A percentile compares a stretch with the other conserved stretches of the same genome.
Conservation (phyloP, 2,797 vertebrate species). For the Tadarida brasiliensis region DNA sequence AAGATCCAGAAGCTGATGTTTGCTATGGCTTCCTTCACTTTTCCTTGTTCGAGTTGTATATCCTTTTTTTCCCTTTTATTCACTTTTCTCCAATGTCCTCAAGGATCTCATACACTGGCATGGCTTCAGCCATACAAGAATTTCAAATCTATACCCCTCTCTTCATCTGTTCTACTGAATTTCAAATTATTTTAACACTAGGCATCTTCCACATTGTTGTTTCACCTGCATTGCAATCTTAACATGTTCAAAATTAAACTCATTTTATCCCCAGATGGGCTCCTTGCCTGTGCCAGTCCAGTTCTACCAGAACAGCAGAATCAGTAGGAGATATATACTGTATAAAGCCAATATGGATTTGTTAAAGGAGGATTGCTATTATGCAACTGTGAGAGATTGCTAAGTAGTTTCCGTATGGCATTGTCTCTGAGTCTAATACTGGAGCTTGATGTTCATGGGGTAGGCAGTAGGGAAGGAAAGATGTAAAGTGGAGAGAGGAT, state of each 20-base stretch:
- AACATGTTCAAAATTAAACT: background rate
- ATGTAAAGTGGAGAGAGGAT: background rate
- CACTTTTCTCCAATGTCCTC: background rate
- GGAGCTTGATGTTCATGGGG: background rate
- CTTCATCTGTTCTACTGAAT: background rate
- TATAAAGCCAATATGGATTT: background rate
- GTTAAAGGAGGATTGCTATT: background rate
- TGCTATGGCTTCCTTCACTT: conserved; percentile 8
- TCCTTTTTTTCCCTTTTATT: background rate
- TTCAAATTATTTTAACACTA: background rate
- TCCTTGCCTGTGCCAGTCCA: background rate
- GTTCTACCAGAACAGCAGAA: conserved; percentile 25
- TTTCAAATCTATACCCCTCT: background rate
- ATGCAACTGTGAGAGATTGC: background rate
- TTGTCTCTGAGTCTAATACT: background rate
- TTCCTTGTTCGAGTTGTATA: background rate
- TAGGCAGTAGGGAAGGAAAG: background rate
- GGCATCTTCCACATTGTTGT: background rate
- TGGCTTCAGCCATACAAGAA: background rate
- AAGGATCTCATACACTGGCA: background rate
- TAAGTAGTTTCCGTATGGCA: background rate
- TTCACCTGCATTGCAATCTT: background rate
- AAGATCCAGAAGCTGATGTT: conserved; percentile 31
- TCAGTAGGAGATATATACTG: background rate
- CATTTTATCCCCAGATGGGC: background rate